Evolutionary conservation across 2,113 vertebrate genomes (phyloP).

Genomic region (Dolichotis patagonum): DNA sequence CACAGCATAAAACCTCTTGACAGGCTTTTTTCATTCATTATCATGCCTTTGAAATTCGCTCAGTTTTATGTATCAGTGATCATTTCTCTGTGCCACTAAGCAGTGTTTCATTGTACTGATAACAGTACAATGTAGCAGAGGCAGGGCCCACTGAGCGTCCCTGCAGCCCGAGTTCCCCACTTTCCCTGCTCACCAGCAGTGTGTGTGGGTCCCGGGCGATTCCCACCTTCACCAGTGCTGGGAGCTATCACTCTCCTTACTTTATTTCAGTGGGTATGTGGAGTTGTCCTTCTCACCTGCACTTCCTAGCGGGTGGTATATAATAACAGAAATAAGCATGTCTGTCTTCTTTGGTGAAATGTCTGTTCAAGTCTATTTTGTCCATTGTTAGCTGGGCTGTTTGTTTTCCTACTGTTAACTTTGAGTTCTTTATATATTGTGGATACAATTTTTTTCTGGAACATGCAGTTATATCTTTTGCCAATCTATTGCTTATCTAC

Average conservation of each 20-base stretch:
- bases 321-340: background rate
- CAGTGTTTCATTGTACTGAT: too few relatives aligned
- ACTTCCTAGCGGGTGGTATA: background rate
- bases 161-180: too few relatives aligned
- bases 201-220: background rate
- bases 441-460: background rate
- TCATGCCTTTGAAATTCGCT: background rate
- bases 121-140: too few relatives aligned
- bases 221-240: background rate
- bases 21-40: background rate
- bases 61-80: rapidly evolving
- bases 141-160: too few relatives aligned
- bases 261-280: background rate
- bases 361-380: background rate
- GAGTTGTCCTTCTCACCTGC: background rate
- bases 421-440: background rate
- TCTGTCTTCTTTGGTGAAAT: background rate
- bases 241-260: background rate
- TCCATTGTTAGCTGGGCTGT: background rate
- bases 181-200: background rate
- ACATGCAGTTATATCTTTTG: background rate
- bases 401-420: background rate
- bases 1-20: background rate
- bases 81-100: background rate
- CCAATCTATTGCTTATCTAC: background rate